These are phyloP conservation scores for Leucosticte australis DNA, from an alignment of 2,113 vertebrate species.

Conservation along the genomic window DNA sequence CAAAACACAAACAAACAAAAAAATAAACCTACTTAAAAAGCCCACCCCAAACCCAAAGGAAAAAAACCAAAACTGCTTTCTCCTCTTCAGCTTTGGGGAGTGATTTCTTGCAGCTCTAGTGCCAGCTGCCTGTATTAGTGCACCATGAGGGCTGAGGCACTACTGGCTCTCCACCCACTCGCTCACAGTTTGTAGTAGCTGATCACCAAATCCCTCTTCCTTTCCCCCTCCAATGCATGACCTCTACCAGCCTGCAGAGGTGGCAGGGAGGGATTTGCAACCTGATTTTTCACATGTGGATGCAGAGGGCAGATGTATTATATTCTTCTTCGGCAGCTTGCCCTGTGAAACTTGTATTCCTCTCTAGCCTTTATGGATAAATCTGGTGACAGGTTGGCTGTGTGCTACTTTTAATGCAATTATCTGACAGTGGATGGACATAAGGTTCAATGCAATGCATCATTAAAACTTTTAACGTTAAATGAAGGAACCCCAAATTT, in stretches of 20 bases:
- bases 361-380: not conserved
- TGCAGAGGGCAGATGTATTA: not conserved
- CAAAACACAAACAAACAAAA: not conserved
- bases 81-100: not conserved
- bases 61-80: not conserved
- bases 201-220: not conserved
- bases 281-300: rapidly evolving
- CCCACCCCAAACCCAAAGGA: rapidly evolving
- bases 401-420: not conserved
- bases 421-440: not conserved
- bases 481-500: not conserved
- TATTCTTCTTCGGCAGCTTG: not conserved
- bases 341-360: not conserved
- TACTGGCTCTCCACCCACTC: not conserved
- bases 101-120: not conserved
- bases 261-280: not conserved
- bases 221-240: not conserved
- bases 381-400: not conserved
- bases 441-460: not conserved
- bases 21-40: not conserved
- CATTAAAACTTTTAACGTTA: not conserved
- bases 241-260: not conserved
- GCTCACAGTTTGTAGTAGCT: not conserved
- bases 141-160: not conserved
- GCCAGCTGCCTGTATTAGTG: not conserved